phyloP scores from a whole-genome alignment of 2,113 vertebrate species.

The Dasyprocta punctata region DNA sequence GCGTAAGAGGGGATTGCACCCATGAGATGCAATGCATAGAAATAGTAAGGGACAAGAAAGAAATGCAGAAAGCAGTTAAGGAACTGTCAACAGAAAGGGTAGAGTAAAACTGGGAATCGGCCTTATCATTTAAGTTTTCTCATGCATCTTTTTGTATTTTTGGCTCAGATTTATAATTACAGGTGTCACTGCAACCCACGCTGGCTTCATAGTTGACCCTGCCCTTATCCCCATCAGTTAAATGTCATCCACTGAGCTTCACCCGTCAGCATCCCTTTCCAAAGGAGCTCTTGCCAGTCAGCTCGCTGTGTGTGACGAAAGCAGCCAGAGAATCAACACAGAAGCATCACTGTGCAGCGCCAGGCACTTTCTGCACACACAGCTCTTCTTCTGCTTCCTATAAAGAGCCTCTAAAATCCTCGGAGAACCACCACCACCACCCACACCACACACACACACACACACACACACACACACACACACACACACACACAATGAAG shows the following conservation, averaged over 20 bases:
- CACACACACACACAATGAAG: not conserved
- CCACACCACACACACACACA: too few relatives aligned
- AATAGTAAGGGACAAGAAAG: not conserved
- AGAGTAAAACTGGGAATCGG: not conserved
- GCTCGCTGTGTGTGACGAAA: not conserved
- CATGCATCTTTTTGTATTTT: not conserved
- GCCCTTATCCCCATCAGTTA: not conserved
- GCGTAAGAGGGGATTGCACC: not conserved
- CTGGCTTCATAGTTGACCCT: not conserved
- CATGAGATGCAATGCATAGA: not conserved
- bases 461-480: too few relatives aligned
- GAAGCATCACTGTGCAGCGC: fast-evolving
- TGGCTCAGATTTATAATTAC: not conserved
- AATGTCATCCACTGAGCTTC: not conserved
- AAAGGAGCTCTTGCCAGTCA: not conserved
- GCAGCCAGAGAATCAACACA: not conserved
- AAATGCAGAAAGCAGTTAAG: constrained; percentile 18
- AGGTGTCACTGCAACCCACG: not conserved
- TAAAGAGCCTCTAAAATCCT: not conserved
- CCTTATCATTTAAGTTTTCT: not conserved
- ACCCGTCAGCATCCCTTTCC: not conserved
- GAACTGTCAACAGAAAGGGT: not conserved
- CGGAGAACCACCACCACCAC: not conserved
- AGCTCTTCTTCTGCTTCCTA: not conserved
- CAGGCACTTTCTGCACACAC: not conserved